Evolutionary conservation across 2,888 invertebrate species (phyloP).

Genomic region (Tuberolachnus salignus): DNA sequence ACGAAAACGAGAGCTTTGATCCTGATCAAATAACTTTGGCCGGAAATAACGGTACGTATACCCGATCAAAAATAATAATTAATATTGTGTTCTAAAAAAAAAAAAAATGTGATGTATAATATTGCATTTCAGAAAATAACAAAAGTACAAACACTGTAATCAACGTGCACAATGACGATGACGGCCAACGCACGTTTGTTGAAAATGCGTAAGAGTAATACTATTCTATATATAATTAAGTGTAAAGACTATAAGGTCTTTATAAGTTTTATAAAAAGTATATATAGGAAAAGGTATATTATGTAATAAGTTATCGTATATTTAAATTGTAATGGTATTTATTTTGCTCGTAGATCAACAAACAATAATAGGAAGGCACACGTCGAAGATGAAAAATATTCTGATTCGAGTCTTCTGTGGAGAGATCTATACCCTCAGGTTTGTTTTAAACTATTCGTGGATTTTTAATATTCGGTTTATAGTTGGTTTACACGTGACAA

Average conservation of each 20-base stretch:
- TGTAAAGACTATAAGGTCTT: too few relatives aligned
- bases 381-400: not conserved
- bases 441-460: not conserved
- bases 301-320: not conserved
- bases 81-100: too few relatives aligned
- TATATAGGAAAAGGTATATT: too few relatives aligned
- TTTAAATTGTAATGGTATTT: not conserved
- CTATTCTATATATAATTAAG: too few relatives aligned
- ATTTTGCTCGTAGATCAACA: not conserved
- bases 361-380: not conserved
- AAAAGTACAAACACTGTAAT: not conserved
- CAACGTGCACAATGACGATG: not conserved
- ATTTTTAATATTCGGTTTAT: not conserved
- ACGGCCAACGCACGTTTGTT: slow-evolving; percentile 5
- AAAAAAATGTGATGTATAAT: too few relatives aligned
- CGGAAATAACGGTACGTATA: not conserved
- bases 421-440: slow-evolving; percentile 50
- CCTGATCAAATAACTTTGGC: not conserved
- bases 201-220: slow-evolving; percentile 7
- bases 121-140: slow-evolving; percentile 11
- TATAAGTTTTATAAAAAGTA: too few relatives aligned
- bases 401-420: slow-evolving; percentile 20
- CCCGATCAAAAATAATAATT: too few relatives aligned
- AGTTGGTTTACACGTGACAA: not conserved
- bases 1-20: not conserved